phyloP scores from a whole-genome alignment of 2,888 invertebrate species.

The Sinelater perroti region DNA sequence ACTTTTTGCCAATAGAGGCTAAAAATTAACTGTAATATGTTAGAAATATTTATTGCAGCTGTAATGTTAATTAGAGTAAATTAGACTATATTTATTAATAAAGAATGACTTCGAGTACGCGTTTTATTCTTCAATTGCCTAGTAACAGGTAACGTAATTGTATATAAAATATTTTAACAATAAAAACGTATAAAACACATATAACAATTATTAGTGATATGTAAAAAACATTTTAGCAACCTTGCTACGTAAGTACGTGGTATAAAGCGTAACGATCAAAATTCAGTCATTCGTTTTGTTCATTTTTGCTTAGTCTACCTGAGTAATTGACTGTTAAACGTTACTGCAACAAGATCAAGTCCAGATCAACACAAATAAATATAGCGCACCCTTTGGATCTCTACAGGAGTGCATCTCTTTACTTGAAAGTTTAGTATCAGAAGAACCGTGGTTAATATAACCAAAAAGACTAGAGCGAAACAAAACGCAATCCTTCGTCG shows the following conservation, averaged over 20 bases:
- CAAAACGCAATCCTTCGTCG: conserved; percentile 43
- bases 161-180: no score
- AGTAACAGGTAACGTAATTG: no score
- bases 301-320: conserved; percentile 4
- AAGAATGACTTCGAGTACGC: neutral
- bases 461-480: conserved; percentile 43
- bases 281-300: no score
- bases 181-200: conserved; percentile 10
- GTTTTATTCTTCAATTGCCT: no score
- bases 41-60: conserved; percentile 17
- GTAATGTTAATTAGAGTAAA: neutral
- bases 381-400: conserved; percentile 43
- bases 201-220: conserved; percentile 11
- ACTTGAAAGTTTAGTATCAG: conserved; percentile 46
- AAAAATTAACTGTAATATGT: conserved; percentile 19
- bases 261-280: no score
- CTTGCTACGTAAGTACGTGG: conserved; percentile 16
- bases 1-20: conserved; percentile 36
- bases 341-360: neutral
- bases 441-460: conserved; percentile 41
- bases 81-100: conserved; percentile 14
- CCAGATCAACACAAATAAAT: conserved; percentile 46
- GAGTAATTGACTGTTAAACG: conserved; percentile 8
- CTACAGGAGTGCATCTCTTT: conserved; percentile 47
- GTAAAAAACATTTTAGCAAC: conserved; percentile 16